Evolutionary conservation across 2,113 vertebrate species (phyloP).

Genomic region (Galeopterus variegatus): DNA sequence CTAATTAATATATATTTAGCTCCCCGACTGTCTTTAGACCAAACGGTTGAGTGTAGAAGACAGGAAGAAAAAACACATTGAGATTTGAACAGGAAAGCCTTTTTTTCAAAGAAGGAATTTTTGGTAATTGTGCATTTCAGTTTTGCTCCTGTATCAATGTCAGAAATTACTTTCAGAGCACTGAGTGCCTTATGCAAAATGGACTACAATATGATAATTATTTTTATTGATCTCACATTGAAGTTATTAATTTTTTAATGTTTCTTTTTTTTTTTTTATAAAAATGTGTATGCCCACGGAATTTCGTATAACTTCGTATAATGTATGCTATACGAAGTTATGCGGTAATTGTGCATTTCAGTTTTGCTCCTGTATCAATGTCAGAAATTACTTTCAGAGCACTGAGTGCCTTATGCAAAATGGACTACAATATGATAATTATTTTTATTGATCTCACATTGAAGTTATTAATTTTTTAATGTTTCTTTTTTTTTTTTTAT

Average conservation of each 20-base stretch:
- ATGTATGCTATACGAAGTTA: too few species aligned
- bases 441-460: not conserved
- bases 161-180: constrained; percentile 81
- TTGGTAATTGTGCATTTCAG: constrained; percentile 71
- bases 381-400: constrained; percentile 82
- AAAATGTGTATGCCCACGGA: constrained; percentile 70
- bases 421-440: constrained; percentile 68
- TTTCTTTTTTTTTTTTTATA: constrained; percentile 25
- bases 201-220: constrained; percentile 69
- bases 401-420: constrained; percentile 64
- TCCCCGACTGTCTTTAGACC: constrained; percentile 90
- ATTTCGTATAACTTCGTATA: too few species aligned
- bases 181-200: constrained; percentile 64
- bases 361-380: not conserved
- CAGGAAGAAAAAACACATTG: constrained; percentile 62
- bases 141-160: not conserved
- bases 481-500: constrained; percentile 19
- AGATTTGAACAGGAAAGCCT: constrained; percentile 84
- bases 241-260: constrained; percentile 80
- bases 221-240: constrained; percentile 77
- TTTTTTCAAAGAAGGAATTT: constrained; percentile 78
- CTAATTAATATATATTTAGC: constrained; percentile 95
- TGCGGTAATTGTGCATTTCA: constrained; percentile 72
- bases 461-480: constrained; percentile 79
- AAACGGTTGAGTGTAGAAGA: constrained; percentile 87